These are phyloP conservation scores for Stegodyphus mimosarum DNA, from an alignment of 1,140 invertebrate species.

Conservation along the genomic window DNA sequence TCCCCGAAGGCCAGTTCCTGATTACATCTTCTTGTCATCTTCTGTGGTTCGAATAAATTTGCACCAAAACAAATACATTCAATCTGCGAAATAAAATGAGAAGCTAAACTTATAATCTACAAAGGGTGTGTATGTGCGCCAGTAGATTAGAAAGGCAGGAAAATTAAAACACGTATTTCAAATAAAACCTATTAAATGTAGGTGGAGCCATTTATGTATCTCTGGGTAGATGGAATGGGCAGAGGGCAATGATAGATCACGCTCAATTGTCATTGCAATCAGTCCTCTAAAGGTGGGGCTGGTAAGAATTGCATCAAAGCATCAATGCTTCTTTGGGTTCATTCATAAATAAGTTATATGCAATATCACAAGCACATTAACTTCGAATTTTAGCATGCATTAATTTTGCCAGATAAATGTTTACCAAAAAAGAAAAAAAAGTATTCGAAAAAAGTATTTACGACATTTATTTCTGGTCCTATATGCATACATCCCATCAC, in stretches of 20 bases:
- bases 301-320: conserved; percentile 14
- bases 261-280: conserved; percentile 37
- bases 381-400: too few species aligned
- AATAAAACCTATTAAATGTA: conserved; percentile 56
- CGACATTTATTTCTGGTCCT: too few species aligned
- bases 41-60: background rate
- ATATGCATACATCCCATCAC: too few species aligned
- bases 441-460: too few species aligned
- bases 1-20: too few species aligned
- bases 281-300: conserved; percentile 1
- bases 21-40: background rate
- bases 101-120: conserved; percentile 20
- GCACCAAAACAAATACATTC: background rate
- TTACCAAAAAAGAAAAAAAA: too few species aligned
- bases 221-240: background rate
- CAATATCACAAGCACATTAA: too few species aligned
- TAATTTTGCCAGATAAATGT: too few species aligned
- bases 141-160: background rate
- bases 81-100: conserved; percentile 34
- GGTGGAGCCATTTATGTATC: conserved; percentile 32
- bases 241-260: conserved; percentile 48
- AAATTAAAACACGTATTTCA: conserved; percentile 57
- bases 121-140: conserved; percentile 29
- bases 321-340: too few species aligned
- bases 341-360: too few species aligned